Conservation (phyloP, 2,797 vertebrate species). For the Chaetophractus vellerosus region DNA sequence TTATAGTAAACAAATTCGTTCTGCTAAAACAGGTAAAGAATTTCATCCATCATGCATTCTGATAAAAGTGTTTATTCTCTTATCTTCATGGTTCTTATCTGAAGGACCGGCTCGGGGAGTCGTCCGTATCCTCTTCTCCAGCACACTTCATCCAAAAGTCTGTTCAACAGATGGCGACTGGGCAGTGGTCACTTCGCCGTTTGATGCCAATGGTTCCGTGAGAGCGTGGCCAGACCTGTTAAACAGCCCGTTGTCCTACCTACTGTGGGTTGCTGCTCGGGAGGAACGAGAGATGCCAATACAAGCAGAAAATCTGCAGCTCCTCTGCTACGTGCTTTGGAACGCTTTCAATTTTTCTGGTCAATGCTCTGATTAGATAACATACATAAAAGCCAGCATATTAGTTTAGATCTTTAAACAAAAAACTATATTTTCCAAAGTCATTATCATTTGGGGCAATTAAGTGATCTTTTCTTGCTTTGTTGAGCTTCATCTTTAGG, state of each 20-base stretch:
- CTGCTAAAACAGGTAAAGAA: slow-evolving; percentile 89
- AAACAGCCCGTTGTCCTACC: slow-evolving; percentile 89
- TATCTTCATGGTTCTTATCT: slow-evolving; percentile 82
- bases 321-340: slow-evolving; percentile 90
- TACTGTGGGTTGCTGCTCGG: slow-evolving; percentile 91
- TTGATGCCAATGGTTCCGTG: slow-evolving; percentile 79
- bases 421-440: slow-evolving; percentile 99
- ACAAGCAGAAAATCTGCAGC: slow-evolving; percentile 91
- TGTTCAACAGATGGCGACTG: slow-evolving; percentile 89
- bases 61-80: slow-evolving; percentile 82
- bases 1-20: slow-evolving; percentile 90
- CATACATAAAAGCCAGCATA: slow-evolving; percentile 87
- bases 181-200: slow-evolving; percentile 85
- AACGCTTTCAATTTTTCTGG: slow-evolving; percentile 89
- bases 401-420: slow-evolving; percentile 99
- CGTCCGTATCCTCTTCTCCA: slow-evolving; percentile 77
- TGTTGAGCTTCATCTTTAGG: slow-evolving; percentile 98
- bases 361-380: slow-evolving; percentile 90
- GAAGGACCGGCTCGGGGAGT: slow-evolving; percentile 87
- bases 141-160: slow-evolving; percentile 86
- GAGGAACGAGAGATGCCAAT: slow-evolving; percentile 90
- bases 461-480: slow-evolving; percentile 98
- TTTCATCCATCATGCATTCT: slow-evolving; percentile 87
- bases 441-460: slow-evolving; percentile 99
- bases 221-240: slow-evolving; percentile 89